Percentiles rank a stretch among this genome's conserved stretches.
These are phyloP conservation scores for Ctenopoma kingsleyae DNA, from an alignment of 2,797 vertebrate species.

Conservation along the genomic window DNA sequence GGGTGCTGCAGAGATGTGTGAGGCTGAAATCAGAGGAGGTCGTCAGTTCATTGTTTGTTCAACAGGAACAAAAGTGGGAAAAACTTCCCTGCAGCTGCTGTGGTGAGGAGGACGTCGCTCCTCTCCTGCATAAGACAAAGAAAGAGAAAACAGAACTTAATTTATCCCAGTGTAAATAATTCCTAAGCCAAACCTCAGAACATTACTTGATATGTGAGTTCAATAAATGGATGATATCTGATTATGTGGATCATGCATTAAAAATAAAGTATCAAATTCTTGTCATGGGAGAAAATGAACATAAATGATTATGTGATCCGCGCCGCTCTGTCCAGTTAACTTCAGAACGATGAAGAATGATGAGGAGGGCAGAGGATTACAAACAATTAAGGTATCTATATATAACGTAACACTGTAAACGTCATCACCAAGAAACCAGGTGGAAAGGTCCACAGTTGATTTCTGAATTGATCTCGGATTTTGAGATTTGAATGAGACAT, in stretches of 20 bases:
- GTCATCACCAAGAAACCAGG: background rate
- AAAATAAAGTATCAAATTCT: background rate
- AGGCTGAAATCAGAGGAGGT: constrained; percentile 33
- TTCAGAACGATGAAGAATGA: constrained; percentile 6
- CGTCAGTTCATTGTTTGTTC: constrained; percentile 73
- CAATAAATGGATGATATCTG: background rate
- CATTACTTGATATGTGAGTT: background rate
- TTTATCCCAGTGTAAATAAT: constrained; percentile 11
- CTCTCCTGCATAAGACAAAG: constrained; percentile 61
- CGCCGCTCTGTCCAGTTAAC: background rate
- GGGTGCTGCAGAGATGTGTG: constrained; percentile 43
- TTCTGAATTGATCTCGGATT: background rate
- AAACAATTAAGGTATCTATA: background rate
- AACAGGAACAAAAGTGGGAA: constrained; percentile 42
- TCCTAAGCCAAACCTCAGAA: constrained; percentile 16
- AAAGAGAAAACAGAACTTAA: constrained; percentile 37
- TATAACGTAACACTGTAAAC: background rate
- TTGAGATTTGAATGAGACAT: background rate
- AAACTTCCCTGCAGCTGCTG: constrained; percentile 60
- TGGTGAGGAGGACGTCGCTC: constrained; percentile 48
- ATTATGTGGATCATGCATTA: background rate
- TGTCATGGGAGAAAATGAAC: constrained; percentile 3
- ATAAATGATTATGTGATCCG: background rate
- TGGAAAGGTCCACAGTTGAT: background rate
- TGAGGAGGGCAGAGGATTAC: constrained; percentile 1